A percentile compares a stretch with the other conserved stretches of the same genome.
phyloP scores from a whole-genome alignment of 2,797 vertebrate species.

The Oryzias dopingdopingensis region DNA sequence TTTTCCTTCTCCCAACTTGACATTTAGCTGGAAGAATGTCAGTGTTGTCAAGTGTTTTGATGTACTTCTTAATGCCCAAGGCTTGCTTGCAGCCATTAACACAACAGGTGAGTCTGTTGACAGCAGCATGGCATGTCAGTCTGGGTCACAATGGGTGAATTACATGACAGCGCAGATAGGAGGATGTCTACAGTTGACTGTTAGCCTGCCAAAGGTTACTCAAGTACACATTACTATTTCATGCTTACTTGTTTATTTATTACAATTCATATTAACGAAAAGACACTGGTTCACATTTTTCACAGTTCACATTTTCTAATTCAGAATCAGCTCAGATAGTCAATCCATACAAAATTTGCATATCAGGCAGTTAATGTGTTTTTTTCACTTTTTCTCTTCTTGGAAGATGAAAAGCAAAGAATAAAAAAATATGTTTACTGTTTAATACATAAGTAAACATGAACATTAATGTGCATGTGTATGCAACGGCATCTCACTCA shows the following conservation, averaged over 20 bases:
- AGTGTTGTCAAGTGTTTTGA: slow-evolving; percentile 29
- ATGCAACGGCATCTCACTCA: no score
- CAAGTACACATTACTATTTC: background rate
- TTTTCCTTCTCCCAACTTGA: slow-evolving; percentile 1
- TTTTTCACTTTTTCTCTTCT: no score
- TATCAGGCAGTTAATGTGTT: no score
- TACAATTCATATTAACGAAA: background rate
- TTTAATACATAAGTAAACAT: no score
- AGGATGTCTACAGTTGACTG: background rate
- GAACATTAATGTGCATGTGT: no score
- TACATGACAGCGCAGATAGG: slow-evolving; percentile 11
- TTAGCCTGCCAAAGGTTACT: slow-evolving; percentile 1
- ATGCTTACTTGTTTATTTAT: background rate
- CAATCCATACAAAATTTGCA: no score
- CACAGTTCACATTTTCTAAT: no score
- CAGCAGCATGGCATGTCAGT: slow-evolving; percentile 36
- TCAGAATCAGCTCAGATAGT: no score
- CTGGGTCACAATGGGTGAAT: slow-evolving; percentile 15
- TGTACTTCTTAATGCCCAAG: slow-evolving; percentile 23
- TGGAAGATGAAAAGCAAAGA: no score
- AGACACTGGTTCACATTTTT: no score
- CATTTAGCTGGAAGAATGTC: slow-evolving; percentile 22
- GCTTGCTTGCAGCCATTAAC: slow-evolving; percentile 35
- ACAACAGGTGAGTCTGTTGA: slow-evolving; percentile 32
- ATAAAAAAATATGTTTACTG: no score